Evolutionary conservation across 2,797 vertebrate genomes (phyloP).

Genomic region (Thamnophis elegans): DNA sequence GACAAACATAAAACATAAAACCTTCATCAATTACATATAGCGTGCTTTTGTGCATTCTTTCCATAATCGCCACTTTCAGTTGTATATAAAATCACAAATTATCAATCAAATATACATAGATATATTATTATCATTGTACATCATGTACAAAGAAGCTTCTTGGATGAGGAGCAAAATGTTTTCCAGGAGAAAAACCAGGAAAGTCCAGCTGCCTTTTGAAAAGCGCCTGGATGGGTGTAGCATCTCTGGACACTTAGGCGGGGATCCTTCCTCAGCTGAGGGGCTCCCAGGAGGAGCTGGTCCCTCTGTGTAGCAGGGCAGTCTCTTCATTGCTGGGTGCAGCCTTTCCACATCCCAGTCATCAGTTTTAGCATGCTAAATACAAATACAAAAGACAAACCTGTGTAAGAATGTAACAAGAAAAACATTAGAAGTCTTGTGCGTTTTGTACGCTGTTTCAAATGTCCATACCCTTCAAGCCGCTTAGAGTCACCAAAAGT

Average conservation of each 20-base stretch:
- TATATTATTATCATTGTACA: too few relatives aligned
- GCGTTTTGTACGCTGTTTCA: conserved; percentile 32
- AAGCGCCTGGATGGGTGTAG: neutral
- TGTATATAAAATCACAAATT: too few relatives aligned
- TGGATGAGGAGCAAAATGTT: neutral
- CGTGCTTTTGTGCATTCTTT: too few relatives aligned
- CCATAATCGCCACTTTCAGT: too few relatives aligned
- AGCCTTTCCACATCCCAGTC: too few relatives aligned
- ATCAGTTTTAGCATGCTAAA: too few relatives aligned
- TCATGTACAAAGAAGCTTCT: neutral
- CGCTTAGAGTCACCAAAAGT: neutral
- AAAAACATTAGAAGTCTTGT: conserved; percentile 26
- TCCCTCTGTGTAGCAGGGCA: neutral
- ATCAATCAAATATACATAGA: too few relatives aligned
- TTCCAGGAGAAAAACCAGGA: neutral
- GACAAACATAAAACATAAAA: too few relatives aligned
- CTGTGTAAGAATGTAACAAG: conserved; percentile 43
- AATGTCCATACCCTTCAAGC: conserved; percentile 34
- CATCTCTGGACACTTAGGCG: neutral
- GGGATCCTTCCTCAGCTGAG: neutral
- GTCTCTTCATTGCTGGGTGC: too few relatives aligned
- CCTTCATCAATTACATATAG: too few relatives aligned
- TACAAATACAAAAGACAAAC: neutral
- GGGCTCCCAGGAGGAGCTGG: neutral
- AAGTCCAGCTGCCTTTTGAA: neutral